phyloP scores from a whole-genome alignment of 2,888 invertebrate genomes.

The Troides oblongomaculatus region DNA sequence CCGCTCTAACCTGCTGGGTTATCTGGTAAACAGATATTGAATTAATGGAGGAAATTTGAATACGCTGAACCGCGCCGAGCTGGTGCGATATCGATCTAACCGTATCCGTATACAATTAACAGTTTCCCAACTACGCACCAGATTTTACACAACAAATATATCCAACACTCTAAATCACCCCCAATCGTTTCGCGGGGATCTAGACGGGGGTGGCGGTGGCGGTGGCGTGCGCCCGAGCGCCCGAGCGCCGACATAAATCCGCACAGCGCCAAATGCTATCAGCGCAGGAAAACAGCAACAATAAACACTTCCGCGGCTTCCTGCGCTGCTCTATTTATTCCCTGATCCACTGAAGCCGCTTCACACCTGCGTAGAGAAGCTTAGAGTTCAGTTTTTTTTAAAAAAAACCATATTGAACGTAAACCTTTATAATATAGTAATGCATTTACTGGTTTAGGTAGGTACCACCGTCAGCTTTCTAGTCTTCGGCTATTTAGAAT shows the following conservation, averaged over 20 bases:
- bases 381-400: conserved; percentile 21
- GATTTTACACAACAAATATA: conserved; percentile 30
- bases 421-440: background rate
- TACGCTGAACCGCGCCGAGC: too few species aligned
- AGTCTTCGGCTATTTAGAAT: too few species aligned
- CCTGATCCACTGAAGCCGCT: conserved; percentile 15
- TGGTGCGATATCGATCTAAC: background rate
- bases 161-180: conserved; percentile 39
- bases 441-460: background rate
- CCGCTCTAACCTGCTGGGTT: too few species aligned
- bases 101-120: conserved; percentile 12
- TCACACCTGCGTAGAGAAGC: conserved; percentile 18
- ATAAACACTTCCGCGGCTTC: conserved; percentile 69
- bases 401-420: background rate
- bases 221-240: conserved; percentile 33
- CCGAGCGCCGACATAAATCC: conserved; percentile 43
- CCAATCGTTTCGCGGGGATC: conserved; percentile 39
- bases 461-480: too few species aligned
- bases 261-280: conserved; percentile 45
- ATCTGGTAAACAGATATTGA: too few species aligned
- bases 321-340: conserved; percentile 38
- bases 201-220: conserved; percentile 41
- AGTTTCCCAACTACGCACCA: conserved; percentile 2
- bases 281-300: conserved; percentile 45
- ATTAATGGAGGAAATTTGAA: too few species aligned